phyloP scores from a whole-genome alignment of 2,888 invertebrate species.

The Chirona hameri region DNA sequence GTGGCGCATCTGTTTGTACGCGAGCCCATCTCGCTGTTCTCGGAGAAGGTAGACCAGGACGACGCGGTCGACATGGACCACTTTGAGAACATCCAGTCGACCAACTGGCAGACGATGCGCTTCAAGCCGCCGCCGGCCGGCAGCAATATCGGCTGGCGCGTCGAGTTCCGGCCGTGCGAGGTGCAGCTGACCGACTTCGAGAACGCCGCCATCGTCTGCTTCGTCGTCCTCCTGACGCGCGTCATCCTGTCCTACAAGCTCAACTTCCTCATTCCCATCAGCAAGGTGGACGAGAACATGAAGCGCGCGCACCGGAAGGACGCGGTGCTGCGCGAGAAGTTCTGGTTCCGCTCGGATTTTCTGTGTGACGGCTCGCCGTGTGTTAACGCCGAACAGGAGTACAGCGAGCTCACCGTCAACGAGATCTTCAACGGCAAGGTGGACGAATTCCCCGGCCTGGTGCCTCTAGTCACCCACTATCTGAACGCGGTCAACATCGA shows the following conservation, averaged over 20 bases:
- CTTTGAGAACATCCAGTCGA: constrained; percentile 99
- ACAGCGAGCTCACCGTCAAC: constrained; percentile 74
- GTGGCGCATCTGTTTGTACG: constrained; percentile 97
- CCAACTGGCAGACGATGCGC: constrained; percentile 99
- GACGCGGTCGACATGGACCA: constrained; percentile 93
- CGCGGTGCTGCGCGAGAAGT: constrained; percentile 76
- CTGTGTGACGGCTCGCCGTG: constrained; percentile 40
- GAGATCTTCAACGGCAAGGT: constrained; percentile 95
- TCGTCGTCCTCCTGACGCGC: constrained; percentile 91
- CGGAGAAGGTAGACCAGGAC: constrained; percentile 90
- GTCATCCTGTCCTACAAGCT: constrained; percentile 95
- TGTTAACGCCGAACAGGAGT: constrained; percentile 32
- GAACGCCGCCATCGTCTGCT: constrained; percentile 97
- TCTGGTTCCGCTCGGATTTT: constrained; percentile 84
- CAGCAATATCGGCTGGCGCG: constrained; percentile 96
- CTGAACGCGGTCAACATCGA: constrained; percentile 55
- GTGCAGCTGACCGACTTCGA: constrained; percentile 99
- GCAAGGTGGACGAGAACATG: constrained; percentile 98
- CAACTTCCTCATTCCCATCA: constrained; percentile 95
- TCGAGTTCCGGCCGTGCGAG: constrained; percentile 98
- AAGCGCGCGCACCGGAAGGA: constrained; percentile 86
- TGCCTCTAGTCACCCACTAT: constrained; percentile 65
- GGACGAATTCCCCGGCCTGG: constrained; percentile 87
- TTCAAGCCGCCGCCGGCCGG: constrained; percentile 98
- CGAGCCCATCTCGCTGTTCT: constrained; percentile 91